Percentiles rank a stretch among this genome's conserved stretches.
phyloP scores from a whole-genome alignment of 2,797 vertebrate genomes.

The Gambelia wislizenii region DNA sequence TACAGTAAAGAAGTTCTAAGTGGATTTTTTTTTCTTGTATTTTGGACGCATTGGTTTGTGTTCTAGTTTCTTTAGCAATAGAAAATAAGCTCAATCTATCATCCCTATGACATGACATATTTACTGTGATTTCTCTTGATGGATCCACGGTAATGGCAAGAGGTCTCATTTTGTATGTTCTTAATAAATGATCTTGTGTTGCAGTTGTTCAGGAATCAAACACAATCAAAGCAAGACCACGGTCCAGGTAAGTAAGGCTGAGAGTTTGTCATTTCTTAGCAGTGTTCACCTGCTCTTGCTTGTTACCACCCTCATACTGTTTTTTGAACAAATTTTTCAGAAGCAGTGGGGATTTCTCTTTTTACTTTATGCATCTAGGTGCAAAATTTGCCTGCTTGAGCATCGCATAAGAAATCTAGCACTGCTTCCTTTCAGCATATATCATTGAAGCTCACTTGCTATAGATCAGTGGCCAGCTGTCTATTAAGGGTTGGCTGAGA shows the following conservation, averaged over 20 bases:
- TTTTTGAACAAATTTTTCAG: constrained; percentile 15
- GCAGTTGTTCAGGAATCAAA: constrained; percentile 80
- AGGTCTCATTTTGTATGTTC: background rate
- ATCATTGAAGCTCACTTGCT: background rate
- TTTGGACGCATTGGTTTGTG: no score
- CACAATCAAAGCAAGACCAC: constrained; percentile 81
- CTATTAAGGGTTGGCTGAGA: background rate
- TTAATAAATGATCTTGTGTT: constrained; percentile 73
- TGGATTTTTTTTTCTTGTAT: no score
- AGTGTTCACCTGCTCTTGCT: background rate
- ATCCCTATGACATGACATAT: background rate
- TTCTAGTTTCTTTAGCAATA: no score
- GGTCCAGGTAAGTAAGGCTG: constrained; percentile 79
- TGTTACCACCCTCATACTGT: background rate
- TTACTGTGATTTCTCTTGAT: background rate
- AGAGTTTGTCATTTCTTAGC: background rate
- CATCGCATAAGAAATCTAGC: accelerated
- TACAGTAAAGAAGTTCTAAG: no score
- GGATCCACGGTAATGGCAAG: background rate
- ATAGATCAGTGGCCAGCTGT: background rate
- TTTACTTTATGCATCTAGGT: background rate
- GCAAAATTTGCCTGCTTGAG: constrained; percentile 19
- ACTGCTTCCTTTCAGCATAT: accelerated
- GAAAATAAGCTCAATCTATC: no score
- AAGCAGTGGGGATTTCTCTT: background rate